These are phyloP conservation scores for Jacana jacana DNA, from an alignment of 2,113 vertebrate genomes.

Conservation along the genomic window DNA sequence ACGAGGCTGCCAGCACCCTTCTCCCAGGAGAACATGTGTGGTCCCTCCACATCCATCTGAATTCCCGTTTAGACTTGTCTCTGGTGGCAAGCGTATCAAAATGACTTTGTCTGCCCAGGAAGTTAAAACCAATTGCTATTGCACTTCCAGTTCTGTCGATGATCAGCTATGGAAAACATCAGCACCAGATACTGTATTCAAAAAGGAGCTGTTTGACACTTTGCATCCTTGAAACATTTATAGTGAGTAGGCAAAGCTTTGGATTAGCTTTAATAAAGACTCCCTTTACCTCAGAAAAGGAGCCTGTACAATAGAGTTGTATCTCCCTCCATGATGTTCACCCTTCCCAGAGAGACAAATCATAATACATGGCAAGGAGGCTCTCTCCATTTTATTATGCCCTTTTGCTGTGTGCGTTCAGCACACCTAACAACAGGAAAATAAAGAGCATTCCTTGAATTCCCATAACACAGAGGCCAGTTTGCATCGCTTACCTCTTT, in stretches of 20 bases:
- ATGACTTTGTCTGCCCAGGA: constrained; percentile 6
- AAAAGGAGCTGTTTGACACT: constrained; percentile 32
- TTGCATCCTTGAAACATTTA: constrained; percentile 54
- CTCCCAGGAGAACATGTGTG: constrained; percentile 54
- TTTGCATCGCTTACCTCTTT: neutral
- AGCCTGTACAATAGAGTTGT: neutral
- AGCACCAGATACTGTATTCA: constrained; percentile 21
- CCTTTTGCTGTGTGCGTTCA: neutral
- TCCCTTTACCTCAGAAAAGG: constrained; percentile 19
- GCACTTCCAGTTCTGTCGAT: neutral
- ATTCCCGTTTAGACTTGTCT: constrained; percentile 51
- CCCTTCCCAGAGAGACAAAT: neutral
- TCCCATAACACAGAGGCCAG: neutral
- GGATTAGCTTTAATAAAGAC: constrained; percentile 26
- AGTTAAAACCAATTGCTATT: neutral
- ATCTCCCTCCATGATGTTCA: neutral
- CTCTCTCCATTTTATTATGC: neutral
- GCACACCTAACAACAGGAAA: neutral
- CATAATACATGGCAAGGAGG: neutral
- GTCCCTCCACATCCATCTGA: constrained; percentile 7
- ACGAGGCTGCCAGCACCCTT: constrained; percentile 41
- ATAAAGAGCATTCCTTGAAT: neutral
- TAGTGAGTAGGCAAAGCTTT: constrained; percentile 15
- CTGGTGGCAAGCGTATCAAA: constrained; percentile 39
- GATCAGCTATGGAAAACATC: neutral